Conservation (phyloP, 2,888 invertebrate species). For the Erebia epiphron region DNA sequence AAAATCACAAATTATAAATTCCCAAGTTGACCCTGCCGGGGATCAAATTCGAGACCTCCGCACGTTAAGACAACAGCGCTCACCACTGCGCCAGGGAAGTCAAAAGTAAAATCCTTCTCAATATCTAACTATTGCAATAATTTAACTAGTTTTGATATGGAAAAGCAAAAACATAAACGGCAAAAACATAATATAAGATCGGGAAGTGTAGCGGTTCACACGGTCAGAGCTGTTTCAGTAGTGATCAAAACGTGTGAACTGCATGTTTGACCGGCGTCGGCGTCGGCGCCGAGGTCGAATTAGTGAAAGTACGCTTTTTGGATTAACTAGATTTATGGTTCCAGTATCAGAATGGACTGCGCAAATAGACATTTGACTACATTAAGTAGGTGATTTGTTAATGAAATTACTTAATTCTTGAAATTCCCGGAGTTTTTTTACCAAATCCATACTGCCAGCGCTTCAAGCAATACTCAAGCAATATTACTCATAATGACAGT, state of each 20-base stretch:
- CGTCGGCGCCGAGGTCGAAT: conserved; percentile 3
- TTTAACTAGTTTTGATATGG: background rate
- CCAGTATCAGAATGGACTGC: background rate
- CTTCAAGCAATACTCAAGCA: too few species aligned
- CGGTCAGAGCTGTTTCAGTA: background rate
- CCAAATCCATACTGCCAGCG: too few species aligned
- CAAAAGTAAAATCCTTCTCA: too few species aligned
- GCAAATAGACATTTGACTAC: conserved; percentile 18
- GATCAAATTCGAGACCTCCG: too few species aligned
- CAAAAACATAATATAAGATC: conserved; percentile 8
- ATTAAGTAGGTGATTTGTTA: background rate
- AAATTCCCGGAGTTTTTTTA: too few species aligned
- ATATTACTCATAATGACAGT: too few species aligned
- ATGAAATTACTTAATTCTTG: too few species aligned
- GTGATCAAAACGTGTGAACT: conserved; percentile 13
- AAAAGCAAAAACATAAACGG: background rate
- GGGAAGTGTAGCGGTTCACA: conserved; percentile 15
- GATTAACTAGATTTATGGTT: conserved; percentile 1
- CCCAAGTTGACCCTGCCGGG: too few species aligned
- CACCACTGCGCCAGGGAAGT: too few species aligned
- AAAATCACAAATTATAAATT: too few species aligned
- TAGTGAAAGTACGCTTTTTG: conserved; percentile 13
- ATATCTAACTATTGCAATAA: too few species aligned
- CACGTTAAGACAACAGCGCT: too few species aligned
- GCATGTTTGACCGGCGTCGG: background rate